Evolutionary conservation across 2,888 invertebrate species (phyloP), one percentile per base, ranked within the genome.

Genomic region (Melikaiella ostensackeni): DNA sequence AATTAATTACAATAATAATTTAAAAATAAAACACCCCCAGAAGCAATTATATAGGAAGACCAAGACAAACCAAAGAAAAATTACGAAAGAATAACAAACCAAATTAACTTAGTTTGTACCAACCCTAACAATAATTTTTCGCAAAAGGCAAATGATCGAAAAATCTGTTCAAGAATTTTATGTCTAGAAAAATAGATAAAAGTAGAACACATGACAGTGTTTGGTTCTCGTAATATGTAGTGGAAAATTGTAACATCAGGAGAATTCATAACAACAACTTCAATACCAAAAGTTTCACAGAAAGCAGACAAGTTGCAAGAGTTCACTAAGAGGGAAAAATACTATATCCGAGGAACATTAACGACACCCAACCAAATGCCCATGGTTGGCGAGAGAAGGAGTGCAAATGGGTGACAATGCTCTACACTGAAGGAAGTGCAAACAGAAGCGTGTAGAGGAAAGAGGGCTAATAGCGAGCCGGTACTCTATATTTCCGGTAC

Each of bases 401-500:
- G 57, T 27, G 57, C 21, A 59, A 59, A 59, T 24, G 57, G 24
- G 24, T 27, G 57, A 59, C 27, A 66, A 27, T 66, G 27, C 21
- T 13, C 24, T 46, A 46, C 50, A 77, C 35, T 61, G 74, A 30
- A 63, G 46, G 46, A 35, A 42, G 5, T 38, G 57, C 19, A 55
- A 33, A 64, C 11, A 75, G 35, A 55, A 27, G 21, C 30, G 33
- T 21, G 21, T 35, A 33, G 57, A 57, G 24, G 9, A 57, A 57
- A 57, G 21, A 11, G 11, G 21, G 11, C 24, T 5, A 66, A 42
- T 27, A 24, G 24, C 16, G 13, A 66, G 66, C 3, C 24, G 19
- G 42, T 66, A 30, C 24, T 24, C 42, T 30, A 66, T 24, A 42
- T 66, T 66, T 66, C 66, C 66, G 27, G 46, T 66, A 42, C 27